A percentile compares a stretch with the other conserved stretches of the same genome.
phyloP scores from a whole-genome alignment of 2,888 invertebrate species.

The Sarcophaga caerulescens region DNA sequence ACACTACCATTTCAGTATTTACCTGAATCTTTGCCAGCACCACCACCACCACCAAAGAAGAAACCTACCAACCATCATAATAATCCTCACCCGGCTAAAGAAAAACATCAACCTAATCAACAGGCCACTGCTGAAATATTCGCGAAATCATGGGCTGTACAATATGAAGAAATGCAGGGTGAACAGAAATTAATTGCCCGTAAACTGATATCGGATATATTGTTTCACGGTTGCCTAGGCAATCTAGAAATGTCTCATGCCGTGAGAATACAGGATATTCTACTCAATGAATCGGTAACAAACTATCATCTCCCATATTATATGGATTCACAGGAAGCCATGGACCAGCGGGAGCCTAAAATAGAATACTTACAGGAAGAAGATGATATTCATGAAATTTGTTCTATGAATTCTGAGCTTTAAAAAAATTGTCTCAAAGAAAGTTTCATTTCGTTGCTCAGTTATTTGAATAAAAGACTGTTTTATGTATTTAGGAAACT shows the following conservation, averaged over 20 bases:
- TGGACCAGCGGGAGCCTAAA: too few species aligned
- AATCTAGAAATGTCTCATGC: conserved; percentile 31
- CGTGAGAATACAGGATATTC: conserved; percentile 43
- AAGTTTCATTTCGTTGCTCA: too few species aligned
- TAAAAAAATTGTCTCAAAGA: too few species aligned
- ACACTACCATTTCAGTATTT: background rate
- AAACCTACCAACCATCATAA: background rate
- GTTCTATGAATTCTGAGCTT: too few species aligned
- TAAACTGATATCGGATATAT: conserved; percentile 55
- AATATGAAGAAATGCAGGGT: conserved; percentile 45
- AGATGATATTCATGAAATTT: too few species aligned
- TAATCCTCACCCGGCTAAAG: background rate
- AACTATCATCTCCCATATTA: background rate
- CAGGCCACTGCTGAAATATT: conserved; percentile 38
- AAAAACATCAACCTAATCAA: conserved; percentile 5
- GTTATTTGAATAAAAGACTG: too few species aligned
- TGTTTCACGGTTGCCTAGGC: conserved; percentile 63
- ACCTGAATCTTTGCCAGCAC: background rate
- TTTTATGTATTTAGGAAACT: too few species aligned
- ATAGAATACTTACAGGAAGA: too few species aligned
- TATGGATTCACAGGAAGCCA: too few species aligned
- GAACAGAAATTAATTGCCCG: conserved; percentile 52
- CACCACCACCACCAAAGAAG: background rate
- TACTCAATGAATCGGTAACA: background rate
- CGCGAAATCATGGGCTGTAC: conserved; percentile 54